These are phyloP conservation scores for Microtus oregoni DNA, from an alignment of 2,113 vertebrate species.

Conservation along the genomic window DNA sequence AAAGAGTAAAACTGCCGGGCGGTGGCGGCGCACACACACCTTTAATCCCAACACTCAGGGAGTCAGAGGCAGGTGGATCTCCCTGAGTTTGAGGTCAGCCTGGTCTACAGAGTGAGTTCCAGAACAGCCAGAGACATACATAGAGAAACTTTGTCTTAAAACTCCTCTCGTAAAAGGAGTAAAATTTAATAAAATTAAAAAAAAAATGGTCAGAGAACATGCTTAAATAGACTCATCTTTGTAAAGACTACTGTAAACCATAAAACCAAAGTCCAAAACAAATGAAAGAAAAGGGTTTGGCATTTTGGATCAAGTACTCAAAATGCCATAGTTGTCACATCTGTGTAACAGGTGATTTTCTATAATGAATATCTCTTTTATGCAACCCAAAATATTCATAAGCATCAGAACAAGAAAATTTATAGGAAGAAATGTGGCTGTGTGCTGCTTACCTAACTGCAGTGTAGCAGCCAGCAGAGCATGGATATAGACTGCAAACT, in stretches of 20 bases:
- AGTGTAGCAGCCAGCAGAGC: constrained; percentile 93
- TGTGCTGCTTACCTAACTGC: constrained; percentile 89
- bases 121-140: no score
- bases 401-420: neutral
- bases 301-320: neutral
- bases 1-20: neutral
- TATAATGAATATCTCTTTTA: neutral
- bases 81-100: no score
- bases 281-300: neutral
- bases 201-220: neutral
- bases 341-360: neutral
- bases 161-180: no score
- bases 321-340: neutral
- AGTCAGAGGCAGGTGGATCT: no score
- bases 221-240: neutral
- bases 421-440: neutral
- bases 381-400: neutral
- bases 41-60: no score
- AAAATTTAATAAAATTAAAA: no score
- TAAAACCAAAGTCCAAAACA: neutral
- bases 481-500: constrained; percentile 96
- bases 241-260: neutral
- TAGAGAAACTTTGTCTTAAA: no score
- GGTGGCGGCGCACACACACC: no score
- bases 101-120: no score